phyloP scores from a whole-genome alignment of 2,888 invertebrate species.

The Noctuana brunneofusca region DNA sequence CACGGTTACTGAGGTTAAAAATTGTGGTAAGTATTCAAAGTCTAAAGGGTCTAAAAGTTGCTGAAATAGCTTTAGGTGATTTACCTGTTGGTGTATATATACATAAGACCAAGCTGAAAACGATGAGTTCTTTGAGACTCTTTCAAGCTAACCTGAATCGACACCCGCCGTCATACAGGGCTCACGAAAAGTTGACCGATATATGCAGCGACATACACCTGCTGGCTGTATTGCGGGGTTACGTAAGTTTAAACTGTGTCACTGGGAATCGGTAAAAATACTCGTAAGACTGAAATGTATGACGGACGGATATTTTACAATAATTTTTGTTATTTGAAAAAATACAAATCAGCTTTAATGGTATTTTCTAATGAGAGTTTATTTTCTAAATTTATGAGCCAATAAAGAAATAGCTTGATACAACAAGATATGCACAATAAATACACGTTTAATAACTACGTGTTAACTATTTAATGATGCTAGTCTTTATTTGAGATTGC shows the following conservation, averaged over 20 bases:
- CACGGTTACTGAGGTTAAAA: background rate
- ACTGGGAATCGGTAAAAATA: background rate
- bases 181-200: conserved; percentile 34
- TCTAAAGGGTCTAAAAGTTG: background rate
- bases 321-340: too few species aligned
- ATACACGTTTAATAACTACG: too few species aligned
- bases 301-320: too few species aligned
- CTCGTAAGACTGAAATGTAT: too few species aligned
- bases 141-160: conserved; percentile 31
- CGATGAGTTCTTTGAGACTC: conserved; percentile 19
- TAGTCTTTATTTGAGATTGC: too few species aligned
- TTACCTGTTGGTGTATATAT: background rate
- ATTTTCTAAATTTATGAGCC: too few species aligned
- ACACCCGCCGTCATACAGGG: conserved; percentile 18
- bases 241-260: conserved; percentile 15
- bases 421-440: too few species aligned
- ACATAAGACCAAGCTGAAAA: background rate
- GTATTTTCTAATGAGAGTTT: too few species aligned
- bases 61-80: conserved; percentile 6
- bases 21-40: background rate
- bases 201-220: conserved; percentile 31
- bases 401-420: too few species aligned
- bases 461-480: too few species aligned
- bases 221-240: conserved; percentile 16
- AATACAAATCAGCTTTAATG: too few species aligned